Base-by-base conservation (phyloP, 2,113 vertebrate genomes). In the Macrotus californicus region DNA sequence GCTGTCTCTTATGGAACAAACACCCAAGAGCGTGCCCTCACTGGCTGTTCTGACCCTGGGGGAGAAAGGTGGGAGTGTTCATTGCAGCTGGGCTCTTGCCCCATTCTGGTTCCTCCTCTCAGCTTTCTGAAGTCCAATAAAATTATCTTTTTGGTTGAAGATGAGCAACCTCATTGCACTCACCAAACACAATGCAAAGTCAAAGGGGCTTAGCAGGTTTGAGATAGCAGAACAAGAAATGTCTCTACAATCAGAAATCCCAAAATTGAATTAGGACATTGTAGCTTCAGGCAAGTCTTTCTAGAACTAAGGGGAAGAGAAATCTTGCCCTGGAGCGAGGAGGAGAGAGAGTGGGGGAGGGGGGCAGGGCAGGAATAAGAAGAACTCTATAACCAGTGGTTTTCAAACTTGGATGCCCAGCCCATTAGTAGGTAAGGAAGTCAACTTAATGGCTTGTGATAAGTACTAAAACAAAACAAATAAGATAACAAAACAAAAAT, bases 1-100 rank as follows among this genome's bases (percentile, higher is more conserved):
- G 2, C 15, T 39, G 16, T 64, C 69, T 50, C 29, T 1, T 0
- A 2, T 2, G 15, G 11, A n/a, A 61, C 64, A 3, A 64, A 10
- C 29, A 41, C 39, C 19, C 14, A n/a, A 66, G 7, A 66, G 5
- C 21, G 5, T 24, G 9, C 18, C 22, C 11, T 64, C 19, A 13
- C 29, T 34, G 26, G 36, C 41, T 84, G 7, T 22, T 61, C 14
- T 96, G 88, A 94, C 34, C 76, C 88, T 94, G 14, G 24, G 19
- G 24, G 48, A 52, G 41, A 54, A 43, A 59, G 24, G 11, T 8
- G 34, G 34, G 22, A 70, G n/a, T 3, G 0, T 41, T 85, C 87
- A 1, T 4, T 36, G 13, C 9, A 34, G n/a, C 26, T 29, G n/a
- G 19, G 31, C 39, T 14, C 10, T 61, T 85, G 72, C 18, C 5